A percentile compares a stretch with the other conserved stretches of the same genome.
These are phyloP conservation scores for Diaphora mendica DNA, from an alignment of 2,888 invertebrate species.

Conservation along the genomic window DNA sequence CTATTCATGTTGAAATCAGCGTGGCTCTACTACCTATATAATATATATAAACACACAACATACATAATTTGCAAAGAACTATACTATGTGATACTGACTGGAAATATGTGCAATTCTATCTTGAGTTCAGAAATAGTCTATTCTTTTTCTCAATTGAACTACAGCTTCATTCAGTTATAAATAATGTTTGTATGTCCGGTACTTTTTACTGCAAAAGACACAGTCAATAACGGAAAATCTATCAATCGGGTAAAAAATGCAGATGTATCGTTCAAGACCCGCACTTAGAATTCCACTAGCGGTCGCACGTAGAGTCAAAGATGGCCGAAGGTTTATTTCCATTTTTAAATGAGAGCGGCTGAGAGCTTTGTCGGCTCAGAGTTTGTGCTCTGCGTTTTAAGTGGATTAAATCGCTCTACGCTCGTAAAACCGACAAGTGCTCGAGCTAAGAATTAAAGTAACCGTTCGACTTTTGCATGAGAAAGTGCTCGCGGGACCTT, in stretches of 20 bases:
- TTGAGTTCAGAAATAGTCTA: not conserved
- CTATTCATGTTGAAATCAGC: too few relatives aligned
- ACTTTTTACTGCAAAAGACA: slow-evolving; percentile 31
- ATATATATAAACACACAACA: too few relatives aligned
- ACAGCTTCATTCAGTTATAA: not conserved
- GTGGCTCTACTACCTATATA: too few relatives aligned
- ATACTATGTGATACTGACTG: not conserved
- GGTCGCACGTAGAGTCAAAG: slow-evolving; percentile 82
- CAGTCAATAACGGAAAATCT: slow-evolving; percentile 45
- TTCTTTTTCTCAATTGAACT: slow-evolving; percentile 14
- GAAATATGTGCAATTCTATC: slow-evolving; percentile 20
- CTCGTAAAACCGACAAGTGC: slow-evolving; percentile 87
- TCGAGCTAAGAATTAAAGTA: slow-evolving; percentile 85
- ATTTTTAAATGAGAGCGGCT: slow-evolving; percentile 87
- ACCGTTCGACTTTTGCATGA: slow-evolving; percentile 86
- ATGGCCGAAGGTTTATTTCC: slow-evolving; percentile 85
- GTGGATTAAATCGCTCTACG: slow-evolving; percentile 87
- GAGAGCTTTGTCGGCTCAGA: slow-evolving; percentile 86
- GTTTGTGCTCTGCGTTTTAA: slow-evolving; percentile 87
- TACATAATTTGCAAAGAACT: not conserved
- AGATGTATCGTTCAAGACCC: slow-evolving; percentile 73
- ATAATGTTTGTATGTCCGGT: slow-evolving; percentile 22
- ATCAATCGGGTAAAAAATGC: slow-evolving; percentile 66
- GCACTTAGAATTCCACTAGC: slow-evolving; percentile 83
- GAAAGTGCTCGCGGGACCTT: slow-evolving; percentile 81